Evolutionary conservation across 2,113 vertebrate genomes (phyloP).

Genomic region (Psophia crepitans): DNA sequence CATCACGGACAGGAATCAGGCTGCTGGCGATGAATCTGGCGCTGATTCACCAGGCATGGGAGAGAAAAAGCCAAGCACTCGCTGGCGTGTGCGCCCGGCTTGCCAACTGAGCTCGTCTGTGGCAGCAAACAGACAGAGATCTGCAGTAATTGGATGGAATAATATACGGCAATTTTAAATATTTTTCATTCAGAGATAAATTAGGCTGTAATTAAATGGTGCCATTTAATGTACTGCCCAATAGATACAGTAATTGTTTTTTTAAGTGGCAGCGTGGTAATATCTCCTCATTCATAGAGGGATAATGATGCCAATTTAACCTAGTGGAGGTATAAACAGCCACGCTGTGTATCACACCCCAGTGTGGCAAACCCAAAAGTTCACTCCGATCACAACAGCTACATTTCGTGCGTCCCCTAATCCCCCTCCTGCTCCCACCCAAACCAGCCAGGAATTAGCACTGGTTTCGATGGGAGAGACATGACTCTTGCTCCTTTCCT

Average conservation of each 20-base stretch:
- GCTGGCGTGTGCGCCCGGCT: background rate
- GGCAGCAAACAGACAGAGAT: conserved; percentile 41
- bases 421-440: background rate
- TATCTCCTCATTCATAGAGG: conserved; percentile 33
- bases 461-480: background rate
- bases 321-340: conserved; percentile 16
- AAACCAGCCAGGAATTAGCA: background rate
- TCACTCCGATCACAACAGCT: background rate
- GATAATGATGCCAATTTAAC: conserved; percentile 60
- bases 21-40: background rate
- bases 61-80: background rate
- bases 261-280: conserved; percentile 6
- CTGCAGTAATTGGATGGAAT: conserved; percentile 57
- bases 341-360: background rate
- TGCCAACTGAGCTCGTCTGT: conserved; percentile 2
- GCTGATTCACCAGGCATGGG: background rate
- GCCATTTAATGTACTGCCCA: conserved; percentile 57
- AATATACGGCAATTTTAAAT: conserved; percentile 55
- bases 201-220: conserved; percentile 70
- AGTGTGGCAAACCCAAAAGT: background rate
- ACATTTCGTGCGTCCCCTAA: background rate
- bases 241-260: conserved; percentile 61
- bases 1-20: background rate
- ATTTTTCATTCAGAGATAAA: conserved; percentile 60
- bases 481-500: background rate